Conservation (phyloP, 1,140 invertebrate species). For the Theocolax elegans region DNA sequence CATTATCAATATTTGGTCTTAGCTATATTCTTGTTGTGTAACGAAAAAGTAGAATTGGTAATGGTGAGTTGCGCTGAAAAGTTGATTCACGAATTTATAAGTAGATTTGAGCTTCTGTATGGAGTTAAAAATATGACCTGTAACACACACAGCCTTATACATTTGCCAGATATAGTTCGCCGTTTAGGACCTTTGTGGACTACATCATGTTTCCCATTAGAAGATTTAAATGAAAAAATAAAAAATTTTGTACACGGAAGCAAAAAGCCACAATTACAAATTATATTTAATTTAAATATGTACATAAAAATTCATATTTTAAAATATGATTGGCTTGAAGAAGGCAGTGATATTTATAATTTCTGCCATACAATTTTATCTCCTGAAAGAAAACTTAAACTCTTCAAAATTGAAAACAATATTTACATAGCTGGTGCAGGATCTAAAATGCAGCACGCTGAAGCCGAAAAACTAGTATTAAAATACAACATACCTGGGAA, state of each 20-base stretch:
- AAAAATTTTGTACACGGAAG: conserved; percentile 3
- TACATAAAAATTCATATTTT: not conserved
- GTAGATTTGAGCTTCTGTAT: not conserved
- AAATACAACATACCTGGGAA: not conserved
- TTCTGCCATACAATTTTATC: not conserved
- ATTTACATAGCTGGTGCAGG: not conserved
- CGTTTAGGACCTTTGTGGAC: conserved; percentile 1
- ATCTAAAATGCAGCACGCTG: not conserved
- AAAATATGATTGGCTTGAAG: not conserved
- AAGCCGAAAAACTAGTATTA: not conserved
- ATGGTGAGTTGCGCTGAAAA: not conserved
- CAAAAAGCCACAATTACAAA: conserved; percentile 8
- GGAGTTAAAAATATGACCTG: not conserved
- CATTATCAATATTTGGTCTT: conserved; percentile 18
- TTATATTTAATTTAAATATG: not conserved
- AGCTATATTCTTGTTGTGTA: not conserved
- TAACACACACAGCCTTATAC: not conserved
- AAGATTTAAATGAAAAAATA: conserved; percentile 10
- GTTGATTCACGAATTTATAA: not conserved
- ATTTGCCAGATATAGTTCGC: not conserved
- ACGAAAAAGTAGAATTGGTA: not conserved
- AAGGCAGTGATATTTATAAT: not conserved
- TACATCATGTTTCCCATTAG: conserved; percentile 2
- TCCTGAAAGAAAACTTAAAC: not conserved
- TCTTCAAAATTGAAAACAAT: not conserved